Base-by-base conservation (phyloP, 2,113 vertebrate genomes). In the Crotalus horridus region DNA sequence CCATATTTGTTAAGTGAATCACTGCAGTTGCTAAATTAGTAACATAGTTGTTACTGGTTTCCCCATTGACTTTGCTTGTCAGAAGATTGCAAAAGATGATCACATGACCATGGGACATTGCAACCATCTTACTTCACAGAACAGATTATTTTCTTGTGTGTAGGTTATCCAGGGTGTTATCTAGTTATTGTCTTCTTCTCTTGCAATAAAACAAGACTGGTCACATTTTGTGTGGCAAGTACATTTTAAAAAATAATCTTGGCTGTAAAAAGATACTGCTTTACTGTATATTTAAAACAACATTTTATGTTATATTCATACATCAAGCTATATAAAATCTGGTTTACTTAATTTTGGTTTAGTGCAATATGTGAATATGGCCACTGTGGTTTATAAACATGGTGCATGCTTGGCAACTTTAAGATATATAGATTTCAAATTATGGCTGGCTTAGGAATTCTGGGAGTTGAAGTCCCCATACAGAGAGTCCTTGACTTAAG, bases 221-320 rank as follows among this genome's bases (percentile, higher is more conserved):
- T 85, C 24, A 20, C 33, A 88, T 88, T 54, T n/a, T 33, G n/a
- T 88, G 29, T 17, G 10, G 26, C 53, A 39, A 56, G 1, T 88
- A 29, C 20, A 33, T 88, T 81, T 81, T 9, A 39, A 81, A 81
- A 81, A 81, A 81, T 64, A 39, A 39, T 20, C 6, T 81, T 81
- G 69, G 69, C 33, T 81, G 17, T 91, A 33, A 91, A 54, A 85
- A 56, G 51, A 74, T 24, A 56, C 29, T 46, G 53, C 90, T 89
- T 51, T 91, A 92, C 53, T 20, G 61, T 17, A 69, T 64, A 56
- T 95, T 93, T 95, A 88, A 86, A 92, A 91, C 91, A 86, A 59
- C 23, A 94, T 81, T 39, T 39, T 20, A 39, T 39, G 6, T 33
- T 74, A 74, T 74, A 74, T 20, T 12, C 15, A 3, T 39, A 39